Evolutionary conservation across 2,113 vertebrate genomes (phyloP).

Genomic region (Microcebus murinus): DNA sequence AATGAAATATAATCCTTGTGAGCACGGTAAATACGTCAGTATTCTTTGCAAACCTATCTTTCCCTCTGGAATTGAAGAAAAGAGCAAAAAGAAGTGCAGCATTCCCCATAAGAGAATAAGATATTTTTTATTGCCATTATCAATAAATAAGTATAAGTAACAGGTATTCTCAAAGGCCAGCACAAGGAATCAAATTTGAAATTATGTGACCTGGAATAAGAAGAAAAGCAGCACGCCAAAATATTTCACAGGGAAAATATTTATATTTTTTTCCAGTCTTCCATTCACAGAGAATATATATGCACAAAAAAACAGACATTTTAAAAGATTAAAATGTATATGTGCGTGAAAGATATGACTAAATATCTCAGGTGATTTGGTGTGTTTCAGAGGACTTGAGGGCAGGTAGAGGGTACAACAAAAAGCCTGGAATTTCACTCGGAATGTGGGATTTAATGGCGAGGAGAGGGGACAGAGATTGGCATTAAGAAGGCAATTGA

Average conservation of each 20-base stretch:
- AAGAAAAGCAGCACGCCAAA: not conserved
- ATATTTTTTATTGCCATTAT: slow-evolving; percentile 47
- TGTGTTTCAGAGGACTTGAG: slow-evolving; percentile 21
- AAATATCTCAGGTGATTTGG: slow-evolving; percentile 50
- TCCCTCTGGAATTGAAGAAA: slow-evolving; percentile 42
- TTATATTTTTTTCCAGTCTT: slow-evolving; percentile 36
- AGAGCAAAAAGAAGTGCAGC: slow-evolving; percentile 60
- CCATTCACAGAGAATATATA: slow-evolving; percentile 2
- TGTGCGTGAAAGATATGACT: slow-evolving; percentile 8
- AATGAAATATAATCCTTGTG: slow-evolving; percentile 50
- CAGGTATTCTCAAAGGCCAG: slow-evolving; percentile 41
- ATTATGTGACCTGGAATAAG: not conserved
- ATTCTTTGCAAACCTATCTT: slow-evolving; percentile 69
- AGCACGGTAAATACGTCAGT: slow-evolving; percentile 46
- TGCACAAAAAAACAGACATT: not conserved
- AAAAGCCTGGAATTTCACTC: slow-evolving; percentile 31
- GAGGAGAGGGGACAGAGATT: slow-evolving; percentile 1
- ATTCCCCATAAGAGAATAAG: slow-evolving; percentile 35
- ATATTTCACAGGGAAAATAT: slow-evolving; percentile 9
- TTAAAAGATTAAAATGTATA: slow-evolving; percentile 38
- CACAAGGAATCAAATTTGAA: not conserved
- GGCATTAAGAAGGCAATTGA: slow-evolving; percentile 42
- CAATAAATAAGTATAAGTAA: slow-evolving; percentile 22
- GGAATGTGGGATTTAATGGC: slow-evolving; percentile 41
- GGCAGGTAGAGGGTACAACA: not conserved